Evolutionary conservation across 1,140 invertebrate species (phyloP).

Genomic region (Panagrolaimus sp.): DNA sequence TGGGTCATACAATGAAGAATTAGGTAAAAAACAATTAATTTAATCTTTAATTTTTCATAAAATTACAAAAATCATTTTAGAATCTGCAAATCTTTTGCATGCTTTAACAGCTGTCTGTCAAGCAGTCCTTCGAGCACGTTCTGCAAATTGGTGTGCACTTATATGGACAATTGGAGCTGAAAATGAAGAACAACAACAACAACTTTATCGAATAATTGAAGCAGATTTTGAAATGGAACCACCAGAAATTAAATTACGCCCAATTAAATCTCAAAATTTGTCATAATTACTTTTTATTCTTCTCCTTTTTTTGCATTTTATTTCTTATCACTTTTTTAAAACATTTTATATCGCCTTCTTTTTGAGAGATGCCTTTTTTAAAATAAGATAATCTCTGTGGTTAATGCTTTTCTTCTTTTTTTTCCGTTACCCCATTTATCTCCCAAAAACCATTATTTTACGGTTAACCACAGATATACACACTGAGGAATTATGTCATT

Average conservation of each 20-base stretch:
- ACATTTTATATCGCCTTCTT: constrained; percentile 13
- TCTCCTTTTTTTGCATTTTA: background rate
- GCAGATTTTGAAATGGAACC: constrained; percentile 49
- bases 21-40: constrained; percentile 39
- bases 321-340: background rate
- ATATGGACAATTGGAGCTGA: constrained; percentile 51
- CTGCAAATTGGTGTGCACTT: constrained; percentile 57
- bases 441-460: no score
- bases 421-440: no score
- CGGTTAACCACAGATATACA: no score
- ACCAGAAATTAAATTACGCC: constrained; percentile 54
- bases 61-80: constrained; percentile 37
- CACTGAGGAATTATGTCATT: no score
- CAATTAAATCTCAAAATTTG: constrained; percentile 23
- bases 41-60: background rate
- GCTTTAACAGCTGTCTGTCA: constrained; percentile 42
- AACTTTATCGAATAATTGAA: constrained; percentile 40
- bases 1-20: constrained; percentile 52
- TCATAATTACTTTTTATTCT: background rate
- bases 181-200: constrained; percentile 34
- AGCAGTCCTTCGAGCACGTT: constrained; percentile 49
- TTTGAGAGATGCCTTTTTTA: background rate
- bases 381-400: no score
- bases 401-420: no score
- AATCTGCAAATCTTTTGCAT: constrained; percentile 43